These are phyloP conservation scores for Chelidonichthys spinosus DNA, from an alignment of 2,797 vertebrate species.

Conservation along the genomic window DNA sequence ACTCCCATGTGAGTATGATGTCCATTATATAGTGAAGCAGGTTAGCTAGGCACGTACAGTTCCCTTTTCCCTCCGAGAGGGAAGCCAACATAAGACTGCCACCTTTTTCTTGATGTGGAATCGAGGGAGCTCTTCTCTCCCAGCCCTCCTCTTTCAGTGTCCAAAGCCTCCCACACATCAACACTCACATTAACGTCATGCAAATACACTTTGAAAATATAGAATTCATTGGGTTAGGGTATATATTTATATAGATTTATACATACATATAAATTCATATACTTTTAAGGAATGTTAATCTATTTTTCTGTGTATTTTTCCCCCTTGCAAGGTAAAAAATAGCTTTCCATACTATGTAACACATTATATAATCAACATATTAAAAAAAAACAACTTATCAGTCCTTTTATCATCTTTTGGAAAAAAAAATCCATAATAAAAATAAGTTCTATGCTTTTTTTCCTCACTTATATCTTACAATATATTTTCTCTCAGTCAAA, in stretches of 20 bases:
- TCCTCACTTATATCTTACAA: constrained; percentile 97
- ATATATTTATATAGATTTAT: constrained; percentile 88
- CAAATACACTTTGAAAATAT: constrained; percentile 78
- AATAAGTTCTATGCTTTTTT: constrained; percentile 97
- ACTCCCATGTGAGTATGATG: constrained; percentile 65
- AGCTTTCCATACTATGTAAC: constrained; percentile 92
- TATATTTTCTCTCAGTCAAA: constrained; percentile 97
- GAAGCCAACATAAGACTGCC: constrained; percentile 47
- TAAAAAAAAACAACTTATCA: constrained; percentile 81
- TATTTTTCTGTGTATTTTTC: constrained; percentile 78
- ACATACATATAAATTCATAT: constrained; percentile 87
- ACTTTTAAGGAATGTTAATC: constrained; percentile 93
- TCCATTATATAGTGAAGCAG: constrained; percentile 73
- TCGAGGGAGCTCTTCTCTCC: constrained; percentile 34
- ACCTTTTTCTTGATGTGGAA: constrained; percentile 41
- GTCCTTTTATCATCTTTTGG: constrained; percentile 82
- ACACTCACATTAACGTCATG: constrained; percentile 82
- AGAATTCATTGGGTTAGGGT: constrained; percentile 84
- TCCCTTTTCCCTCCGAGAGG: constrained; percentile 57
- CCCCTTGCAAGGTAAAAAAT: constrained; percentile 88
- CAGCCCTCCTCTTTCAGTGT: constrained; percentile 62
- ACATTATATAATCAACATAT: constrained; percentile 89
- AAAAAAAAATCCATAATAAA: constrained; percentile 97
- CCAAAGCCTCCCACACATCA: constrained; percentile 70
- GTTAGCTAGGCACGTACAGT: constrained; percentile 69